Base-by-base conservation (phyloP, 2,113 vertebrate species). In the Chionodraco myersi region DNA sequence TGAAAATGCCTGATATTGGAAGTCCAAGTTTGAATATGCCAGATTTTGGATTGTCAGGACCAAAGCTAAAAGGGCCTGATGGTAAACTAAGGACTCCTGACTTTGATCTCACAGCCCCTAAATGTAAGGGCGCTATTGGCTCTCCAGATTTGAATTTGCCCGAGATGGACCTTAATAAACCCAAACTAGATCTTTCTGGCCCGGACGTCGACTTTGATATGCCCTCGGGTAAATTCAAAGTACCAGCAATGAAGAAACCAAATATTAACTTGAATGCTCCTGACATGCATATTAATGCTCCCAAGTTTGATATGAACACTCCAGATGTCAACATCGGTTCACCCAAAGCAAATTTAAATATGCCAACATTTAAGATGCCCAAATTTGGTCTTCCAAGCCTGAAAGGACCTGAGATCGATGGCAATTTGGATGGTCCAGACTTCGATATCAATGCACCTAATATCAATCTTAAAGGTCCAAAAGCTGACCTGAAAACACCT, bases 321-420 rank as follows among this genome's bases (percentile, higher is more conserved):
- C 91, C 93, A 67, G 60, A 91, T 69, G 1, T 90, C 16, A 75
- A 86, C 57, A 47, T 88, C 57, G 82, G 75, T 64, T 82, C 83
- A 18, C 87, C 88, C 1, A 77, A 88, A n/a, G 30, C 62, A 51
- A 91, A 93, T 34, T 2, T 88, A 0, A 89, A 87, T 10, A 73
- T 83, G 45, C 88, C 91, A 1, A 90, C 91, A 76, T 0, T 90
- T 0, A 93, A 88, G 41, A 86, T 85, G 83, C 93, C 92, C 0
- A 89, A 79, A 75, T 77, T 92, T 30, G 58, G 8, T 0, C 0
- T 83, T 3, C 86, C 90, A 72, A 26, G 13, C 11, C 41, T 83
- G 0, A 91, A 90, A 78, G 12, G 81, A 60, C 85, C 85, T 64
- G 59, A 7, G 2, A 21, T 92, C 10, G 60, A 87, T 49, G 68